Evolutionary conservation across 2,797 vertebrate genomes (phyloP).

Genomic region (Gymnothorax javanicus): DNA sequence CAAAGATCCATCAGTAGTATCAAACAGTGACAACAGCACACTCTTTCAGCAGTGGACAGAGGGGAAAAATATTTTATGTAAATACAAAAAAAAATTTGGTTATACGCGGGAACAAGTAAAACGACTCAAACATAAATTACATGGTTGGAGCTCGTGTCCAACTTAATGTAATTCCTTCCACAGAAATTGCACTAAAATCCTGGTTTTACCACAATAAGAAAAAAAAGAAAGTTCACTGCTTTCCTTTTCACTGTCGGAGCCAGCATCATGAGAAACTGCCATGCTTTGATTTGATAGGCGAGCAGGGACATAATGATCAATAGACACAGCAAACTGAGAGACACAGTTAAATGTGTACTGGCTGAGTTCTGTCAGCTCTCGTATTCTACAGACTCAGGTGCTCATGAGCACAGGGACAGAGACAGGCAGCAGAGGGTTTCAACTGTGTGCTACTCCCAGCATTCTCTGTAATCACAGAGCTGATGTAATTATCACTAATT

Average conservation of each 20-base stretch:
- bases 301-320: background rate
- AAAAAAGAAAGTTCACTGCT: too few relatives aligned
- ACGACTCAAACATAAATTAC: background rate
- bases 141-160: background rate
- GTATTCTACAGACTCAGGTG: background rate
- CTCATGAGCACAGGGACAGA: background rate
- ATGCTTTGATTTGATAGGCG: background rate
- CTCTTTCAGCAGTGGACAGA: background rate
- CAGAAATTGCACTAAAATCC: background rate
- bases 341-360: background rate
- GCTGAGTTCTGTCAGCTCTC: background rate
- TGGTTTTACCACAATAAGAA: too few relatives aligned
- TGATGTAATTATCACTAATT: background rate
- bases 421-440: background rate
- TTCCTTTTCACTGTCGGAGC: background rate
- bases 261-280: background rate
- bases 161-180: background rate
- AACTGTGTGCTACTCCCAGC: background rate
- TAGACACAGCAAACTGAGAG: background rate
- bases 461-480: slow-evolving; percentile 1
- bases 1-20: background rate
- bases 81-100: background rate
- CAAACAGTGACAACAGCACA: background rate
- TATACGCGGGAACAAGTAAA: background rate
- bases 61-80: background rate